These are phyloP conservation scores for Mactra quadrangularis DNA, from an alignment of 1,140 invertebrate genomes.

Conservation along the genomic window DNA sequence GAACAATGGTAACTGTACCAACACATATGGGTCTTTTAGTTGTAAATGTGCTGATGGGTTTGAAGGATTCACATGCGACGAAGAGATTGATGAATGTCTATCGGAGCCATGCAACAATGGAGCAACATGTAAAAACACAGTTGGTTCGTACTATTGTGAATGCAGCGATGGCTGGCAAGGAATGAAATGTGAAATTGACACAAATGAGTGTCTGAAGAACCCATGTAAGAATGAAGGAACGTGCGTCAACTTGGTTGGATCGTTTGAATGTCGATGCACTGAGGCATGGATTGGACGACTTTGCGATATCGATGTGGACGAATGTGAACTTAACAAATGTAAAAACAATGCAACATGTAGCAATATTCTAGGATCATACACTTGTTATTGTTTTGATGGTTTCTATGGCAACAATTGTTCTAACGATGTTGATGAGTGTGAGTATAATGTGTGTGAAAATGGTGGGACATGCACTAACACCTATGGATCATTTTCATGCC, in stretches of 20 bases:
- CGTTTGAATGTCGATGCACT: slow-evolving; percentile 44
- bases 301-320: slow-evolving; percentile 51
- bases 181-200: slow-evolving; percentile 85
- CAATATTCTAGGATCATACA: slow-evolving; percentile 4
- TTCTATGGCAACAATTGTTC: slow-evolving; percentile 87
- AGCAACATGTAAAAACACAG: slow-evolving; percentile 84
- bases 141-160: slow-evolving; percentile 44
- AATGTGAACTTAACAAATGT: slow-evolving; percentile 45
- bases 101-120: slow-evolving; percentile 67
- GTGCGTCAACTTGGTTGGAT: slow-evolving; percentile 44
- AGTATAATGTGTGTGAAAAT: slow-evolving; percentile 93
- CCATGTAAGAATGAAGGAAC: slow-evolving; percentile 53
- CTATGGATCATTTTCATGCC: slow-evolving; percentile 82
- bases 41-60: slow-evolving; percentile 88
- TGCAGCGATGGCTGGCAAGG: slow-evolving; percentile 86
- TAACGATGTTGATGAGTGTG: slow-evolving; percentile 98
- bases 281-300: slow-evolving; percentile 32
- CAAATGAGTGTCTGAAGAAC: slow-evolving; percentile 49
- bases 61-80: slow-evolving; percentile 14
- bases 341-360: slow-evolving; percentile 31
- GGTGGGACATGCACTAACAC: slow-evolving; percentile 94
- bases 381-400: slow-evolving; percentile 27
- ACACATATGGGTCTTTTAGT: slow-evolving; percentile 36
- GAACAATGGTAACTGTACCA: slow-evolving; percentile 64
- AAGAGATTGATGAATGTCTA: slow-evolving; percentile 67